Conservation (phyloP, 1,140 invertebrate species). For the Episyrphus balteatus region DNA sequence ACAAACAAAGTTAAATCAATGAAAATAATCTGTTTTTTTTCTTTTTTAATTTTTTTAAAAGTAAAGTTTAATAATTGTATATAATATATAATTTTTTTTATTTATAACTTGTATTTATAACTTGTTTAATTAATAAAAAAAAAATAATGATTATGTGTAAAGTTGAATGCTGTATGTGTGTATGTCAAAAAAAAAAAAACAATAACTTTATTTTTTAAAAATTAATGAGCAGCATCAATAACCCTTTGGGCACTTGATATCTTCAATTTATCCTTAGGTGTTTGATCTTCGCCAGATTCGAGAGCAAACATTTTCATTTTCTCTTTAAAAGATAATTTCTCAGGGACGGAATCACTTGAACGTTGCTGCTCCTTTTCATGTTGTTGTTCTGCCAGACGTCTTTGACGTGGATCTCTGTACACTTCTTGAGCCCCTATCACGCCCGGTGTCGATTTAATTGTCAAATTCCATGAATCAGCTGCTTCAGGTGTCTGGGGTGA, state of each 20-base stretch:
- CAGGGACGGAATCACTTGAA: slow-evolving; percentile 58
- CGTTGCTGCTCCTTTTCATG: slow-evolving; percentile 55
- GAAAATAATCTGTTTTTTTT: too few species aligned
- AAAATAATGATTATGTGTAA: too few species aligned
- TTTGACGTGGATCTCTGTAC: slow-evolving; percentile 67
- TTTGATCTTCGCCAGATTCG: slow-evolving; percentile 76
- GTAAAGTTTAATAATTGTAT: too few species aligned
- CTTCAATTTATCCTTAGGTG: slow-evolving; percentile 84
- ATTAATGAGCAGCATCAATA: slow-evolving; percentile 60
- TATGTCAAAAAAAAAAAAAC: too few species aligned
- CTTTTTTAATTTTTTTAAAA: too few species aligned
- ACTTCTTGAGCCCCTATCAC: slow-evolving; percentile 92
- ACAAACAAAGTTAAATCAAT: too few species aligned
- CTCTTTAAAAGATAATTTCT: slow-evolving; percentile 85
- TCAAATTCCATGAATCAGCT: slow-evolving; percentile 35
- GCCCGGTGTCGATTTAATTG: slow-evolving; percentile 61
- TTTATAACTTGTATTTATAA: too few species aligned
- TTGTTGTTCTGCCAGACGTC: slow-evolving; percentile 69
- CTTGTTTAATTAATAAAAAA: too few species aligned
- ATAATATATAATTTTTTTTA: too few species aligned
- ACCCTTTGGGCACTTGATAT: slow-evolving; percentile 85
- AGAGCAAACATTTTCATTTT: slow-evolving; percentile 97
- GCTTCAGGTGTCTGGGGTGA: slow-evolving; percentile 58
- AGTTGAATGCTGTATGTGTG: too few species aligned
- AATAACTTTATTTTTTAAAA: too few species aligned